Percentiles rank a stretch among this genome's conserved stretches.
Conservation (phyloP, 1,140 invertebrate genomes). For the Anastrepha ludens region DNA sequence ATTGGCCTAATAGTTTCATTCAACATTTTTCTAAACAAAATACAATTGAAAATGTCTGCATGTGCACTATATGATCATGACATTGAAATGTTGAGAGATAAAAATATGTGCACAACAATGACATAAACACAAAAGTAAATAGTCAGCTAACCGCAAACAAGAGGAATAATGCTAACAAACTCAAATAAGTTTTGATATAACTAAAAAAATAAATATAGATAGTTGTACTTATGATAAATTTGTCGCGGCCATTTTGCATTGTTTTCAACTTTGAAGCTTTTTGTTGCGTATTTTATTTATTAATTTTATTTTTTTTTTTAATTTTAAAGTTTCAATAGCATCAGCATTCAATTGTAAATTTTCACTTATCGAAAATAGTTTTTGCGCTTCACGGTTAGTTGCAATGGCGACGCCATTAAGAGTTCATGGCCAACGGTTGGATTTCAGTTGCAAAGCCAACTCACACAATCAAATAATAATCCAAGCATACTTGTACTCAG, state of each 20-base stretch:
- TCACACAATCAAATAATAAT: background rate
- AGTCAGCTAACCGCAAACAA: too few relatives aligned
- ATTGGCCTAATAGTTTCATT: too few relatives aligned
- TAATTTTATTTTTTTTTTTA: background rate
- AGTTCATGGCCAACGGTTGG: conserved; percentile 9
- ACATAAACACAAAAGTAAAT: too few relatives aligned
- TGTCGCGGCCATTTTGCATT: background rate
- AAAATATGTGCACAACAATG: background rate
- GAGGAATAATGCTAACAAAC: too few relatives aligned
- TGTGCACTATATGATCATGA: background rate
- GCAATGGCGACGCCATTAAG: background rate
- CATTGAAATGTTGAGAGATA: conserved; percentile 4
- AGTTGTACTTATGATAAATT: too few relatives aligned
- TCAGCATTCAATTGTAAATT: background rate
- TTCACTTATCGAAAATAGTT: conserved; percentile 9
- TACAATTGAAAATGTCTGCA: background rate
- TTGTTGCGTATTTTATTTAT: background rate
- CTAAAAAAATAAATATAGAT: too few relatives aligned
- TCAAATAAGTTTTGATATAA: too few relatives aligned
- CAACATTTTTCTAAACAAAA: too few relatives aligned
- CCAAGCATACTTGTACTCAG: too few relatives aligned
- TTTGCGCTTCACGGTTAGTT: background rate
- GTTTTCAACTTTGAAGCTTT: background rate
- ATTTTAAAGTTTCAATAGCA: background rate
- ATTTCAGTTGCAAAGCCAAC: background rate